phyloP scores from a whole-genome alignment of 2,888 invertebrate species.

The Nebria salina region DNA sequence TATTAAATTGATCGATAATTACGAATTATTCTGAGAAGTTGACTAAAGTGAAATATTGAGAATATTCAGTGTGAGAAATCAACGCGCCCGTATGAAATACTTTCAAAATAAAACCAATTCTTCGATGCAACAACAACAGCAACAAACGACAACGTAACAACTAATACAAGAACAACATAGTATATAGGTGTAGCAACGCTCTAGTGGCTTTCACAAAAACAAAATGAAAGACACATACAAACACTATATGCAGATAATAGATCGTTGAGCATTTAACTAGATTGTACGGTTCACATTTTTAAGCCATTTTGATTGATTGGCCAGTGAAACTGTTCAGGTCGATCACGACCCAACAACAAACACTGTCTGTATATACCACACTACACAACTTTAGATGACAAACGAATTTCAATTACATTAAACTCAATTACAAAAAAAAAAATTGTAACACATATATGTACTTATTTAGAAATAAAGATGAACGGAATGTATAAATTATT shows the following conservation, averaged over 20 bases:
- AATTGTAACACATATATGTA: not conserved
- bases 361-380: not conserved
- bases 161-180: not conserved
- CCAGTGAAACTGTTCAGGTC: conserved; percentile 39
- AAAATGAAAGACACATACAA: conserved; percentile 40
- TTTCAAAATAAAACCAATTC: conserved; percentile 39
- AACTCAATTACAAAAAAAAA: too few relatives aligned
- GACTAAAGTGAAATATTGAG: too few relatives aligned
- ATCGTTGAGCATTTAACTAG: conserved; percentile 45
- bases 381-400: not conserved
- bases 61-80: conserved; percentile 17
- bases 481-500: not conserved
- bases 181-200: not conserved
- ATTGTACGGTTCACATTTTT: conserved; percentile 40
- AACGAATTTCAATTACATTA: not conserved
- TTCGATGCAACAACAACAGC: conserved; percentile 7
- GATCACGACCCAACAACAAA: conserved; percentile 30
- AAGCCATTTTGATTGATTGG: conserved; percentile 42
- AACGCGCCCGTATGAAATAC: conserved; percentile 28
- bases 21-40: too few relatives aligned
- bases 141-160: conserved; percentile 21
- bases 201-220: conserved; percentile 42
- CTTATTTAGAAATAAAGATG: not conserved
- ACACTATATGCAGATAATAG: conserved; percentile 43
- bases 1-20: too few relatives aligned